Percentiles rank a stretch among this genome's conserved stretches.
Evolutionary conservation across 2,113 vertebrate genomes (phyloP).

Genomic region (Chamaetylas fuelleborni): DNA sequence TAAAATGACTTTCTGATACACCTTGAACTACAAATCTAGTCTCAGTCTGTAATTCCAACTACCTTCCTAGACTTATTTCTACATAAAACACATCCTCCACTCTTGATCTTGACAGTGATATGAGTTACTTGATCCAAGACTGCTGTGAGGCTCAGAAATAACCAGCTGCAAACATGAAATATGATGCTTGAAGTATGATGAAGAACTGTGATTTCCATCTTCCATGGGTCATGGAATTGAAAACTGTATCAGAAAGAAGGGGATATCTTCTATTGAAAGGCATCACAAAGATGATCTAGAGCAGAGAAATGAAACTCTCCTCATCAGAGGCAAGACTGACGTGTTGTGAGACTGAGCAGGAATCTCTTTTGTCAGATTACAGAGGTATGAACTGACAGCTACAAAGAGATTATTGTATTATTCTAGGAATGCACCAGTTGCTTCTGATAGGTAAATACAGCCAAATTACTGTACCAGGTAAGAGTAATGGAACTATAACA

Average conservation of each 20-base stretch:
- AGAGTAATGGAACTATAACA: neutral
- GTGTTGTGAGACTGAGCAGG: neutral
- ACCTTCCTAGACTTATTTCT: neutral
- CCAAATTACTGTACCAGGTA: neutral
- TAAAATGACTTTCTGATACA: neutral
- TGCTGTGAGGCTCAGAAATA: neutral
- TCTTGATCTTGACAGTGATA: neutral
- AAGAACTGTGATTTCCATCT: neutral
- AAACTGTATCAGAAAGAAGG: neutral
- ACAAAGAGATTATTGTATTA: neutral
- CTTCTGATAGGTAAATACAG: neutral
- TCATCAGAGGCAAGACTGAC: neutral
- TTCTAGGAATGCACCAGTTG: neutral
- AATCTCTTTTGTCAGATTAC: slow-evolving; percentile 23
- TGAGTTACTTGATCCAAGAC: neutral
- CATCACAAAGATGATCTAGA: neutral
- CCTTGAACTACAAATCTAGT: neutral
- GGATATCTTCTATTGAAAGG: neutral
- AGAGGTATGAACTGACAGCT: slow-evolving; percentile 11
- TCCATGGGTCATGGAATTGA: neutral
- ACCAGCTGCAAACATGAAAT: neutral
- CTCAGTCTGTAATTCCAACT: neutral
- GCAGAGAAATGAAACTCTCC: neutral
- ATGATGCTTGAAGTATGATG: neutral
- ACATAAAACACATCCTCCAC: neutral